Conservation (phyloP, 1,140 invertebrate genomes). For the Phthorimaea operculella region DNA sequence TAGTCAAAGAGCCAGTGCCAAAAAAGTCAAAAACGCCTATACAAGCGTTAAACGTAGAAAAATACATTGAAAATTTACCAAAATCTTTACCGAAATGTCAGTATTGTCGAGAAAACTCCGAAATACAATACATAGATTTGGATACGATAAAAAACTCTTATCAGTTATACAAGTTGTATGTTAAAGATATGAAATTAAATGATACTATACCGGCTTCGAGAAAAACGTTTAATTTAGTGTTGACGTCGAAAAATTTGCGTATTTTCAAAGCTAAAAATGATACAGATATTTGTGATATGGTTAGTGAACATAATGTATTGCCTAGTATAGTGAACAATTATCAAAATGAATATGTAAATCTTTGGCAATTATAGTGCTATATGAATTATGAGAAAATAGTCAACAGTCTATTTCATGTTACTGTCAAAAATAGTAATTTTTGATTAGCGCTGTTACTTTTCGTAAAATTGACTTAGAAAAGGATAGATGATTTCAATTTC, state of each 20-base stretch:
- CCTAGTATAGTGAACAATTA: constrained; percentile 7
- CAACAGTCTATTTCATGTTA: too few species aligned
- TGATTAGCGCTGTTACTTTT: too few species aligned
- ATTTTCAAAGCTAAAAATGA: constrained; percentile 40
- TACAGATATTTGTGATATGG: constrained; percentile 34
- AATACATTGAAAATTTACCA: constrained; percentile 31
- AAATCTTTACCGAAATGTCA: constrained; percentile 29
- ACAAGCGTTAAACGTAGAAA: constrained; percentile 26
- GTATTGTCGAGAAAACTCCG: constrained; percentile 19
- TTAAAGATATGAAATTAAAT: constrained; percentile 22
- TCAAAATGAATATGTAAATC: constrained; percentile 10
- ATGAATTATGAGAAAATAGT: too few species aligned
- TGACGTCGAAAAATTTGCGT: constrained; percentile 26
- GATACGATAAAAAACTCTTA: constrained; percentile 28
- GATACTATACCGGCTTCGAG: constrained; percentile 28
- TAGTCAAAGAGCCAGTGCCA: constrained; percentile 16
- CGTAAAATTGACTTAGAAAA: too few species aligned
- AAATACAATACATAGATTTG: constrained; percentile 21
- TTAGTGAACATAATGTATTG: constrained; percentile 30
- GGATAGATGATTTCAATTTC: too few species aligned
- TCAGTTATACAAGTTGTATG: constrained; percentile 34
- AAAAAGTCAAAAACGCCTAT: constrained; percentile 23
- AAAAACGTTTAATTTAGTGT: constrained; percentile 36
- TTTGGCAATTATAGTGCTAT: too few species aligned
- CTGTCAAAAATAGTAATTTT: too few species aligned